Evolutionary conservation across 1,140 invertebrate genomes (phyloP).

Genomic region (Hycleus cichorii): DNA sequence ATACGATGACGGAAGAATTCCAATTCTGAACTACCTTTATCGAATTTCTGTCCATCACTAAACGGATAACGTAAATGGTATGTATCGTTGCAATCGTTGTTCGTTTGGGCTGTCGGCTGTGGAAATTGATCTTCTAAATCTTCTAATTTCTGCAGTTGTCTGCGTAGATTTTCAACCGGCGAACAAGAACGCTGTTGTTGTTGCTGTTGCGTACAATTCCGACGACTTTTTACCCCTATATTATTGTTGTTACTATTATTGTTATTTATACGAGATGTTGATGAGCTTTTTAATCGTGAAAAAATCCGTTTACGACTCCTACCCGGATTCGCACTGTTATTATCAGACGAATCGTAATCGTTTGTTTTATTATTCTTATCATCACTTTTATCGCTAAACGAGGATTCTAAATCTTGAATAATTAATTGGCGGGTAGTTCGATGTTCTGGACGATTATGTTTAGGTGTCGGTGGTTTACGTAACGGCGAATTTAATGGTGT

Average conservation of each 20-base stretch:
- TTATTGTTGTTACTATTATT: conserved; percentile 8
- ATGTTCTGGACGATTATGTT: conserved; percentile 23
- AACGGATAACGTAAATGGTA: conserved; percentile 58
- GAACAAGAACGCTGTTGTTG: conserved; percentile 51
- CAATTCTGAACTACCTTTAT: conserved; percentile 53
- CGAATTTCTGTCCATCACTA: conserved; percentile 39
- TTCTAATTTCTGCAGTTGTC: conserved; percentile 69
- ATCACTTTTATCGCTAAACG: conserved; percentile 37
- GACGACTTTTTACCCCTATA: neutral
- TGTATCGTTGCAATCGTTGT: conserved; percentile 44
- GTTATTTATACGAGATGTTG: conserved; percentile 50
- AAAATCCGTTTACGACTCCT: conserved; percentile 51
- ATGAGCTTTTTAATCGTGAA: conserved; percentile 56
- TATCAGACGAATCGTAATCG: conserved; percentile 35
- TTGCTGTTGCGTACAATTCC: conserved; percentile 8
- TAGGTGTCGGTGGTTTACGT: conserved; percentile 30
- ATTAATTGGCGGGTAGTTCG: conserved; percentile 29
- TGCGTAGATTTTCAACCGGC: conserved; percentile 65
- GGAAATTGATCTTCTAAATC: conserved; percentile 72
- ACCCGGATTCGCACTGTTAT: conserved; percentile 31
- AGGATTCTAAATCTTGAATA: conserved; percentile 36
- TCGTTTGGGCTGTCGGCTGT: conserved; percentile 44
- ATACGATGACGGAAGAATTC: conserved; percentile 75
- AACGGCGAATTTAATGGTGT: conserved; percentile 32
- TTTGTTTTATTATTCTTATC: conserved; percentile 28